phyloP scores from a whole-genome alignment of 2,888 invertebrate species.

The Anodontia alba region DNA sequence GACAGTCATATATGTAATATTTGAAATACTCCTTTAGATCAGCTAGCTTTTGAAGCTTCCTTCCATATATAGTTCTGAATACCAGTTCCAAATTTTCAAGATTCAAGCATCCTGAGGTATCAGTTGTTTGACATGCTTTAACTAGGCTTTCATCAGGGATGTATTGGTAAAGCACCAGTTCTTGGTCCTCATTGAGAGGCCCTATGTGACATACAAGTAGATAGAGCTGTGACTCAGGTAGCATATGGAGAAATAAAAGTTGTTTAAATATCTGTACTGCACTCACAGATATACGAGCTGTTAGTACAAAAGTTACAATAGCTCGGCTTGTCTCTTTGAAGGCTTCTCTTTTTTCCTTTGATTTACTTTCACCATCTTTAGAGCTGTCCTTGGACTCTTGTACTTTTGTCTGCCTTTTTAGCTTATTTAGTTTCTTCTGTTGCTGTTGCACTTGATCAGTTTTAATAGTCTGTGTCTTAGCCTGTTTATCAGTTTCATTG shows the following conservation, averaged over 20 bases:
- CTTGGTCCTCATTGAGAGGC: conserved; percentile 61
- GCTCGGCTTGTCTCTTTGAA: conserved; percentile 19
- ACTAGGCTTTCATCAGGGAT: conserved; percentile 25
- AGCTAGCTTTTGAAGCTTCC: conserved; percentile 48
- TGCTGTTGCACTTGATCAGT: background rate
- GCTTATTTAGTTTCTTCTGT: background rate
- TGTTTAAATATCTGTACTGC: conserved; percentile 51
- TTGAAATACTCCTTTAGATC: conserved; percentile 58
- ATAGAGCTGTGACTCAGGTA: conserved; percentile 39
- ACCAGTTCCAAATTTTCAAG: conserved; percentile 29
- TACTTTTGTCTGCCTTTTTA: background rate
- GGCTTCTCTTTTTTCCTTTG: background rate
- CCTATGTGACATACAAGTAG: conserved; percentile 61
- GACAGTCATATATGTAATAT: conserved; percentile 52
- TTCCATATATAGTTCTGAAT: conserved; percentile 45
- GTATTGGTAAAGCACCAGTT: conserved; percentile 63
- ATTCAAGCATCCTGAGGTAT: conserved; percentile 22
- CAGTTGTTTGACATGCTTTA: background rate
- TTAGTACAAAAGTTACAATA: conserved; percentile 46
- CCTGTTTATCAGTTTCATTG: too few relatives aligned
- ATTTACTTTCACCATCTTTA: background rate
- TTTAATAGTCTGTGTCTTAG: background rate
- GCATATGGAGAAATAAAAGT: conserved; percentile 41
- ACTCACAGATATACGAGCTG: conserved; percentile 58
- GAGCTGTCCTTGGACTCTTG: conserved; percentile 4